Conservation (phyloP, 1,140 invertebrate genomes). For the Potamilus streckersoni region DNA sequence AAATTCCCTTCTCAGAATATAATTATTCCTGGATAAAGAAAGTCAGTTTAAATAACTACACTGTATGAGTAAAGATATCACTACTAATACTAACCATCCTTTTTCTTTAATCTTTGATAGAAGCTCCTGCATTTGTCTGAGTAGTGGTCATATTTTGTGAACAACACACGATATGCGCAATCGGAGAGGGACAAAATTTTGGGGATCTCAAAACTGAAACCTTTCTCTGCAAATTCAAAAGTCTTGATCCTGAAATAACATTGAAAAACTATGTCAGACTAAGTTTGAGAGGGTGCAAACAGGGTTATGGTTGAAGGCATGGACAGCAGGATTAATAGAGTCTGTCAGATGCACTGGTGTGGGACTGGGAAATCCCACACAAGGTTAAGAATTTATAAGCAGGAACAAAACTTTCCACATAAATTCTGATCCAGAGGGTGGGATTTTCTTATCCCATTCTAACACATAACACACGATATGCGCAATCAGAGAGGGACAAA, state of each 20-base stretch:
- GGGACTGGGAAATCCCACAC: no score
- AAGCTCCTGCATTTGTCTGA: slow-evolving; percentile 60
- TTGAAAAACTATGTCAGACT: no score
- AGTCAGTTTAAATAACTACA: not conserved
- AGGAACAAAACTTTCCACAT: no score
- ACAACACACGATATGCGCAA: slow-evolving; percentile 58
- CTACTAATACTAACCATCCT: slow-evolving; percentile 38
- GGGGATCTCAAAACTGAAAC: slow-evolving; percentile 65
- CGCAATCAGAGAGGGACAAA: slow-evolving; percentile 62
- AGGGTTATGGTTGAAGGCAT: no score
- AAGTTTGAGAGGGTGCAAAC: no score
- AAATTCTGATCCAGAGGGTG: no score
- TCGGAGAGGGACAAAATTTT: slow-evolving; percentile 59
- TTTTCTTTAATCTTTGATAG: slow-evolving; percentile 52
- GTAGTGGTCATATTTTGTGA: slow-evolving; percentile 64
- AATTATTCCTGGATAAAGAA: not conserved
- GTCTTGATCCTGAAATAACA: slow-evolving; percentile 57
- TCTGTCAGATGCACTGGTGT: no score
- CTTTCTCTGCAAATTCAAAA: slow-evolving; percentile 61
- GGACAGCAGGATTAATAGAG: no score
- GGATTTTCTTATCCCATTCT: no score
- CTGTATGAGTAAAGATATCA: not conserved
- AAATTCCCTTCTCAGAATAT: not conserved
- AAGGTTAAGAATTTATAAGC: no score
- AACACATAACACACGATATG: slow-evolving; percentile 56